Conservation (phyloP, 2,888 invertebrate genomes). For the Acleris literana region DNA sequence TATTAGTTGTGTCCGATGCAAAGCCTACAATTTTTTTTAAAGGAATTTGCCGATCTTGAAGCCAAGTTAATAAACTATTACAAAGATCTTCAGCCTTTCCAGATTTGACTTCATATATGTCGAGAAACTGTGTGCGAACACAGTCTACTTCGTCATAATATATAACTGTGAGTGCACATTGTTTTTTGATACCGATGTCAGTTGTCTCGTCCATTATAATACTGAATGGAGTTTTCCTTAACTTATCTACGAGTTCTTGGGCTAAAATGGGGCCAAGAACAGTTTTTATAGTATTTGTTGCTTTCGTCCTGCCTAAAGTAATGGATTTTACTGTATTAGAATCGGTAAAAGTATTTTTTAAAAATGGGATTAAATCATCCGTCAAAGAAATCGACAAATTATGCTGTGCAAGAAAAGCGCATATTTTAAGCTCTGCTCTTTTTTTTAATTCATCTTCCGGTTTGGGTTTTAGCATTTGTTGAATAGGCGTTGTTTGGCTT, state of each 20-base stretch:
- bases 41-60: constrained; percentile 40
- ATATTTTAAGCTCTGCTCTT: constrained; percentile 40
- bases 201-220: constrained; percentile 42
- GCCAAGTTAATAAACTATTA: constrained; percentile 35
- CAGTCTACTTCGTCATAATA: constrained; percentile 20
- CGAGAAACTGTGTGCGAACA: constrained; percentile 38
- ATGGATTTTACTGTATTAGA: constrained; percentile 36
- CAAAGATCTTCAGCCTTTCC: constrained; percentile 40
- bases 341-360: constrained; percentile 30
- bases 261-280: constrained; percentile 38
- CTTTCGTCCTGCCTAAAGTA: constrained; percentile 40
- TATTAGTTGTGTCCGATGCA: constrained; percentile 49
- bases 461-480: constrained; percentile 36
- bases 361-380: constrained; percentile 39
- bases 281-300: constrained; percentile 35
- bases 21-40: constrained; percentile 54
- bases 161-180: constrained; percentile 41
- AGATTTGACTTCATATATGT: constrained; percentile 39
- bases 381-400: constrained; percentile 35
- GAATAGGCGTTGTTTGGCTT: constrained; percentile 31
- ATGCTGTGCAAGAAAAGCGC: constrained; percentile 38
- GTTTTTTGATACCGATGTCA: constrained; percentile 37
- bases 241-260: constrained; percentile 33
- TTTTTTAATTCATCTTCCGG: constrained; percentile 37
- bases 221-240: constrained; percentile 25